Base-by-base conservation (phyloP, 2,113 vertebrate genomes). In the Thomomys bottae region DNA sequence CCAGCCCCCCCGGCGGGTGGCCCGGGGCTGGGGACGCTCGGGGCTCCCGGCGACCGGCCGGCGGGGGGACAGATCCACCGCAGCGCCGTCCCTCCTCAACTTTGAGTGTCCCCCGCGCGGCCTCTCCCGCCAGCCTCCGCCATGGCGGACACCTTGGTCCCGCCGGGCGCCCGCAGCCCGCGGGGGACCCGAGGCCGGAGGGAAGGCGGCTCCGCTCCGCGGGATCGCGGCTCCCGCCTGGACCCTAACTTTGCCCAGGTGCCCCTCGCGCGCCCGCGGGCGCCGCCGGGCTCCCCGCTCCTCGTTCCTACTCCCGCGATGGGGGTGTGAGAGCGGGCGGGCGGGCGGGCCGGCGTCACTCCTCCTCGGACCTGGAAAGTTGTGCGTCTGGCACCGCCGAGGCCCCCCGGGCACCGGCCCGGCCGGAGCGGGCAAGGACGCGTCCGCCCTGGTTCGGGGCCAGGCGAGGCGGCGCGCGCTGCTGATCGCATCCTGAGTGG, bases 201-300 rank as follows among this genome's bases (percentile, higher is more conserved):
- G 70, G 84, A 2, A 18, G 28, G 63, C 17, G 38, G 63, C 80
- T 45, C 76, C 32, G 3, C 87, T 36, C 66, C 68, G 34, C 1
- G 8, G 45, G 23, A 49, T 23, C 9, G 6, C 30, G 0, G 45
- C 68, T 73, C 24, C 34, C 9, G 73, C 67, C 91, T 57, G 79
- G 72, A 77, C 86, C 32, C 85, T 85, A 96, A 97, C 96, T 97
- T 97, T 93, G 80, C 28, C 9, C 12, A 71, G n/a, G 71, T 17
- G 72, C 73, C 63, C 59, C 11, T 0, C 15, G 87, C 70, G 28
- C 85, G 45, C 87, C 71, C 4, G 34, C 23, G 6, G 78, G 2
- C 5, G 38, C 23, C 45, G 45, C 30, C 34, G 40, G 59, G 68
- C 63, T 21, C 28, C 67, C 66, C 3, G 75, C 59, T 11, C 75